A percentile compares a stretch with the other conserved stretches of the same genome.
Evolutionary conservation across 2,797 vertebrate genomes (phyloP).

Genomic region (Rhinophrynus dorsalis): DNA sequence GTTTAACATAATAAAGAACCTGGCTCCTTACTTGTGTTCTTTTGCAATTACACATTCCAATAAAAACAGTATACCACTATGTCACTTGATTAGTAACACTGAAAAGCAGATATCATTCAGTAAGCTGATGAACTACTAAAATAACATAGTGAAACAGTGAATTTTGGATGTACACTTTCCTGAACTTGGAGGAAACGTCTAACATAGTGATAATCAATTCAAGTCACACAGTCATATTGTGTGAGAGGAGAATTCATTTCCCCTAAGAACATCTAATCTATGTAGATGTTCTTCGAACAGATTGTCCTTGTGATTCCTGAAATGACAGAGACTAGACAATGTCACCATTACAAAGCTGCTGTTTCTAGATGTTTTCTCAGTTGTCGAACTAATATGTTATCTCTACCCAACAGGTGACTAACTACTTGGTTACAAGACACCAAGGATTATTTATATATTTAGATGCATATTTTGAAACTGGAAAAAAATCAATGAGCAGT

Average conservation of each 20-base stretch:
- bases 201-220: constrained; percentile 27
- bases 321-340: constrained; percentile 40
- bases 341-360: background rate
- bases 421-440: background rate
- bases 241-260: constrained; percentile 43
- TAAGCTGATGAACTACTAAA: background rate
- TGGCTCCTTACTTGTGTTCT: background rate
- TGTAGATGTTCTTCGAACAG: constrained; percentile 35
- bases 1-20: no score
- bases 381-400: background rate
- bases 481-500: no score
- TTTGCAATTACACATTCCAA: background rate
- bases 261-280: constrained; percentile 36
- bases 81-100: background rate
- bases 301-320: constrained; percentile 46
- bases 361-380: background rate
- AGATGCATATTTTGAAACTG: constrained; percentile 50
- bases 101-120: background rate
- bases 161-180: background rate
- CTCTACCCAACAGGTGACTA: constrained; percentile 16
- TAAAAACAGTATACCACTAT: background rate
- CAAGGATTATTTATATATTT: constrained; percentile 13
- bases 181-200: background rate
- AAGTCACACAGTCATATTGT: constrained; percentile 23
- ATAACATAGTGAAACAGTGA: background rate